A percentile compares a stretch with the other conserved stretches of the same genome.
phyloP scores from a whole-genome alignment of 1,140 invertebrate species.

The Coboldia fuscipes region DNA sequence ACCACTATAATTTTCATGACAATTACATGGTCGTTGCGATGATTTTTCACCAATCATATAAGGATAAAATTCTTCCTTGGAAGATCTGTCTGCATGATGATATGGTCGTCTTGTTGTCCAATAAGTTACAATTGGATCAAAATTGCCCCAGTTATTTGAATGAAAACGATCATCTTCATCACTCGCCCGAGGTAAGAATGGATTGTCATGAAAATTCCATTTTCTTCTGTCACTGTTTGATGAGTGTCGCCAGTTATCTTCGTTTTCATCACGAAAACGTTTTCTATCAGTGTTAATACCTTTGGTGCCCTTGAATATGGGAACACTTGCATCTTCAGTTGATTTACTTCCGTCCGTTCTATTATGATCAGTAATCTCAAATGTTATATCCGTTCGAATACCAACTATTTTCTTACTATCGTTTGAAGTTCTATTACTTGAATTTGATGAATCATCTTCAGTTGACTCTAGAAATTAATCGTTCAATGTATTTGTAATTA shows the following conservation, averaged over 20 bases:
- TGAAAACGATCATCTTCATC: neutral
- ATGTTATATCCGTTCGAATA: conserved; percentile 21
- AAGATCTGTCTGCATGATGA: conserved; percentile 5
- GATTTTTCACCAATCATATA: conserved; percentile 1
- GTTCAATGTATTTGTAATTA: neutral
- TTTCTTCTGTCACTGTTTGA: too few species aligned
- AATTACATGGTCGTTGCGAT: conserved; percentile 12
- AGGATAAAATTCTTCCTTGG: conserved; percentile 5
- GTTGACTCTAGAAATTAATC: conserved; percentile 20
- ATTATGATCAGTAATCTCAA: conserved; percentile 18
- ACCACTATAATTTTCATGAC: too few species aligned
- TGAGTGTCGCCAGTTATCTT: too few species aligned
- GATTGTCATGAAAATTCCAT: too few species aligned
- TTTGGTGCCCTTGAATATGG: conserved; percentile 14
- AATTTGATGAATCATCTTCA: too few species aligned
- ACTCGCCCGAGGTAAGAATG: neutral
- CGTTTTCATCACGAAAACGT: too few species aligned
- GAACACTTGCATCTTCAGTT: conserved; percentile 16
- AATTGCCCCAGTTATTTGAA: conserved; percentile 18
- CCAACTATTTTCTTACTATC: conserved; percentile 21
- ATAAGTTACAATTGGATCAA: conserved; percentile 9
- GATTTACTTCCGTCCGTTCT: neutral
- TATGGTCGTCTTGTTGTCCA: conserved; percentile 18
- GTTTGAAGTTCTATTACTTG: too few species aligned
- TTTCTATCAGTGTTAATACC: neutral